These are phyloP conservation scores for Andrena fulva DNA, from an alignment of 2,888 invertebrate species.

Conservation along the genomic window DNA sequence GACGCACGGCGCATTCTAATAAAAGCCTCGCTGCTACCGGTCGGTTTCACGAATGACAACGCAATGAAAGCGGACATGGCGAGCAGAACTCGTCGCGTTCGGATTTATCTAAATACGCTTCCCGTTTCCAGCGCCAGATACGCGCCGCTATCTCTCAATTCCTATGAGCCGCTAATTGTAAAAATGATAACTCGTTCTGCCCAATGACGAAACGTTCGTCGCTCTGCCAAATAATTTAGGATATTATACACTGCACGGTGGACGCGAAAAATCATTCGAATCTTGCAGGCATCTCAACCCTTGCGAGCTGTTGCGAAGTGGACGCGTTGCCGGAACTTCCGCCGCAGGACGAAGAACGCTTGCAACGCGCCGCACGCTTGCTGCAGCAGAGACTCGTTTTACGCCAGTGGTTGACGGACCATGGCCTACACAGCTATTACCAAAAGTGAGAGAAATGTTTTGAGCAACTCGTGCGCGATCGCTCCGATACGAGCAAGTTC, in stretches of 20 bases:
- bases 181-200: not conserved
- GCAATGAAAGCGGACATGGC: constrained; percentile 23
- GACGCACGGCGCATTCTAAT: constrained; percentile 57
- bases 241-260: not conserved
- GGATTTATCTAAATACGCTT: constrained; percentile 63
- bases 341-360: constrained; percentile 92
- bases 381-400: constrained; percentile 94
- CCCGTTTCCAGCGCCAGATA: constrained; percentile 55
- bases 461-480: not conserved
- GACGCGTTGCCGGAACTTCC: constrained; percentile 93
- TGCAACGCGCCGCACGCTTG: constrained; percentile 92
- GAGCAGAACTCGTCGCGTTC: constrained; percentile 17
- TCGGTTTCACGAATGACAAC: constrained; percentile 45
- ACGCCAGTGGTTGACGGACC: constrained; percentile 93
- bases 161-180: constrained; percentile 36
- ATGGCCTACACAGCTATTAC: constrained; percentile 90
- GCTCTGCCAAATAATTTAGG: too few relatives aligned
- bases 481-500: not conserved
- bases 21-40: constrained; percentile 9
- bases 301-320: constrained; percentile 92
- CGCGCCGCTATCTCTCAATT: constrained; percentile 47
- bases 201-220: too few relatives aligned
- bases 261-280: constrained; percentile 16
- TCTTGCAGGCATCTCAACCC: constrained; percentile 91
- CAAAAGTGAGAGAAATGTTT: constrained; percentile 86